Base-by-base conservation (phyloP, 2,797 vertebrate genomes). In the Hirundo rustica region DNA sequence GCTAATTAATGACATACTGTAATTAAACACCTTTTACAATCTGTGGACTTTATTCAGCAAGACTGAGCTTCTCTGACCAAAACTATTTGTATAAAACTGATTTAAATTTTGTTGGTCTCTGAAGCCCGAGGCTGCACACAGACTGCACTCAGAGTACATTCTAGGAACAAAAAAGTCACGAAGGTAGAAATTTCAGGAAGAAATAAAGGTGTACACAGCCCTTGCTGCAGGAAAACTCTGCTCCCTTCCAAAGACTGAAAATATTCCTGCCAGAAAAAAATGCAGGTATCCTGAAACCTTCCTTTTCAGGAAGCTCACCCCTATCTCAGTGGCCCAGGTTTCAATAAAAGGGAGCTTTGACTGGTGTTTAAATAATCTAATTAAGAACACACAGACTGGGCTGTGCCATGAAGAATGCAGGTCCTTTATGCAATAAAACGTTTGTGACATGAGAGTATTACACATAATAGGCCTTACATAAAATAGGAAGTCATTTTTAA, bases 81-180 rank as follows among this genome's bases (percentile, higher is more conserved):
- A 94, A 80, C 29, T 96, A 70, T 92, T 92, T 91, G 60, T 86
- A 44, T 92, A 93, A 96, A 95, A 77, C 47, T 19, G 27, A 79
- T 85, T 73, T 85, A 75, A 86, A 92, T 77, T 90, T 93, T 96
- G 81, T 95, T 84, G 70, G 95, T 92, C 85, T 96, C 96, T 87
- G 57, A 95, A 93, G 95, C 27, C 85, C 85, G 53, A 36, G 44
- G 67, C 78, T 93, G 53, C 81, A 93, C 79, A 86, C 76, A 79
- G 70, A 21, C 22, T 57, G 77, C 42, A 51, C 88, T 80, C 83
- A 92, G 85, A 40, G 68, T 21, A 30, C 7, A 13, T 21, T n/a
- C n/a, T 54, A 47, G 42, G 30, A 70, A 88, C 72, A 73, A 68
- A 90, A 85, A 93, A 81, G 30, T 36, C 44, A 25, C 0, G 1